Conservation (phyloP, 2,888 invertebrate genomes). For the Resseliella maxima region DNA sequence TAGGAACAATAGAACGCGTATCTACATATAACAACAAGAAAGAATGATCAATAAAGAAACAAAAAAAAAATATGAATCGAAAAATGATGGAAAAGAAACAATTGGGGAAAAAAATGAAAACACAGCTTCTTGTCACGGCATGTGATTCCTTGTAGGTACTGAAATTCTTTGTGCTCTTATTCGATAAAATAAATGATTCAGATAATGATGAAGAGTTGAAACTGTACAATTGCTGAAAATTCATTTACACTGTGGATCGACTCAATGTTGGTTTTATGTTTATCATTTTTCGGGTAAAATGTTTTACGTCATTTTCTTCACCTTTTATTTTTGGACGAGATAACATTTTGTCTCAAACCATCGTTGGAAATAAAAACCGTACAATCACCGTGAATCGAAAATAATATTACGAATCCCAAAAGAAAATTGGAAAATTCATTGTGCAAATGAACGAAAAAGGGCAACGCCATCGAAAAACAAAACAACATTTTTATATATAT, state of each 20-base stretch:
- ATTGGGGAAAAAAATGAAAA: background rate
- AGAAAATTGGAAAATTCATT: slow-evolving; percentile 14
- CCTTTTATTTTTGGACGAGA: background rate
- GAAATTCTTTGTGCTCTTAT: background rate
- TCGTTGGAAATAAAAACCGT: background rate
- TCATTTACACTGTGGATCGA: background rate
- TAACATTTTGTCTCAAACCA: background rate
- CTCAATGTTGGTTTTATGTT: background rate
- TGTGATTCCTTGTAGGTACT: background rate
- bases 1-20: slow-evolving; percentile 11
- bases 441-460: background rate
- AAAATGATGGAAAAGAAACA: background rate
- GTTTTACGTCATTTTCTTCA: background rate
- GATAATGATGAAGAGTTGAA: background rate
- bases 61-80: slow-evolving; percentile 17
- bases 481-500: no score
- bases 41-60: slow-evolving; percentile 30
- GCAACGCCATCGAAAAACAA: background rate
- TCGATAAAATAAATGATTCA: background rate
- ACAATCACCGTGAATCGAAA: slow-evolving; percentile 7
- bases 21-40: background rate
- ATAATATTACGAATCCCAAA: background rate
- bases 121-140: slow-evolving; percentile 33
- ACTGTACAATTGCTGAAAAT: background rate
- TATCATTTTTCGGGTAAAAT: background rate